Evolutionary conservation across 2,113 vertebrate species (phyloP).

Genomic region (Kryptolebias marmoratus): DNA sequence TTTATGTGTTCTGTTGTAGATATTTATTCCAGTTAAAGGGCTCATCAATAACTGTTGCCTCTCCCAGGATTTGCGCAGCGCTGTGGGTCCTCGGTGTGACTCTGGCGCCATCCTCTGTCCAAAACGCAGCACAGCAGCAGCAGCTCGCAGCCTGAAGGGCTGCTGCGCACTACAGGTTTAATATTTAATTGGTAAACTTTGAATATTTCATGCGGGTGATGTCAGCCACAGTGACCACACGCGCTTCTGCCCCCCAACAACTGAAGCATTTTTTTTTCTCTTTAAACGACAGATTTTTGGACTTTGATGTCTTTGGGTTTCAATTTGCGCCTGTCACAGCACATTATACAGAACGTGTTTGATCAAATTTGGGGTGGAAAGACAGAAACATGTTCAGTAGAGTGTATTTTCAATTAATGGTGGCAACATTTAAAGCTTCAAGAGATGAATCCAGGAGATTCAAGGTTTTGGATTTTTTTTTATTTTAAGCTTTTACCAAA

Average conservation of each 20-base stretch:
- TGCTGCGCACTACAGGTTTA: slow-evolving; percentile 49
- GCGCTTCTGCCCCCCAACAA: slow-evolving; percentile 35
- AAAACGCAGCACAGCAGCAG: background rate
- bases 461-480: background rate
- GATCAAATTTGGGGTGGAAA: background rate
- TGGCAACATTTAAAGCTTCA: background rate
- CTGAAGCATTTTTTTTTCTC: slow-evolving; percentile 10
- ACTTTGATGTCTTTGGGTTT: slow-evolving; percentile 36
- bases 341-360: background rate
- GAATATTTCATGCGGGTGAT: slow-evolving; percentile 80
- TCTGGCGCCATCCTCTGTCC: slow-evolving; percentile 78
- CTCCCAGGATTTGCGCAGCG: background rate
- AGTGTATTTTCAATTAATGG: background rate
- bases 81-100: slow-evolving; percentile 47
- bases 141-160: slow-evolving; percentile 7
- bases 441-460: background rate
- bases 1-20: background rate
- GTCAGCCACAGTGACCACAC: slow-evolving; percentile 64
- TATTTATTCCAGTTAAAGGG: background rate
- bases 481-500: no score
- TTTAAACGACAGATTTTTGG: slow-evolving; percentile 33
- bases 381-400: background rate
- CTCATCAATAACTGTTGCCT: slow-evolving; percentile 51
- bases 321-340: slow-evolving; percentile 21
- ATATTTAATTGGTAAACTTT: slow-evolving; percentile 80